Base-by-base conservation (phyloP, 1,140 invertebrate species). In the Parasteatoda tepidariorum region DNA sequence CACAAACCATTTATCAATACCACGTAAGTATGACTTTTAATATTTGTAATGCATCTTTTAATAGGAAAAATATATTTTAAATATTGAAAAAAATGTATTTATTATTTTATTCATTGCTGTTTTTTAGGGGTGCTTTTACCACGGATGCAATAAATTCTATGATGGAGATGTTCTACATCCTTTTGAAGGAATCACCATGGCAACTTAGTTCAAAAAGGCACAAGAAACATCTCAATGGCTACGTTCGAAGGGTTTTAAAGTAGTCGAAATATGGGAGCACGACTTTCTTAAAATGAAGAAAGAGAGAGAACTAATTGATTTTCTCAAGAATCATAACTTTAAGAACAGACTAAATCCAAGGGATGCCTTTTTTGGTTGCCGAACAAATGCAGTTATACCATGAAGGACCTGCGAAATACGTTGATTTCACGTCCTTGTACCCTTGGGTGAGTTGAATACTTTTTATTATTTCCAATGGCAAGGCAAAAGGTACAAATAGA, bases 391-490 rank as follows among this genome's bases (percentile, higher is more conserved):
- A 31, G 86, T 85, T 22, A 83, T 85, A 85, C 38, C 86, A 88
- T 73, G 85, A 87, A 84, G 67, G 61, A 18, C 57, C 76, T 28
- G 57, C 83, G 11, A 78, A 71, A 67, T 88, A 89, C 22, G 31
- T 30, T 0, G 88, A 89, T 82, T 87, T 89, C 62, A 86, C 85
- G 30, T 87, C 86, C 18, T 81, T 89, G 1, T 89, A 89, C 82
- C 89, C 87, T 13, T 88, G 85, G 0, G 85, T 85, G 15, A 31
- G 31, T 26, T 6, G 3, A 15, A 55, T 3, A 74, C 71, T n/a
- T n/a, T n/a, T n/a, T n/a, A n/a, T n/a, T n/a, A n/a, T n/a, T n/a
- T n/a, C n/a, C n/a, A n/a, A n/a, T n/a, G n/a, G n/a, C n/a, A n/a
- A n/a, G n/a, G n/a, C n/a, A n/a, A n/a, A n/a, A n/a, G n/a, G n/a